Base-by-base conservation (phyloP, 2,888 invertebrate species). In the Napeogenes sylphis region DNA sequence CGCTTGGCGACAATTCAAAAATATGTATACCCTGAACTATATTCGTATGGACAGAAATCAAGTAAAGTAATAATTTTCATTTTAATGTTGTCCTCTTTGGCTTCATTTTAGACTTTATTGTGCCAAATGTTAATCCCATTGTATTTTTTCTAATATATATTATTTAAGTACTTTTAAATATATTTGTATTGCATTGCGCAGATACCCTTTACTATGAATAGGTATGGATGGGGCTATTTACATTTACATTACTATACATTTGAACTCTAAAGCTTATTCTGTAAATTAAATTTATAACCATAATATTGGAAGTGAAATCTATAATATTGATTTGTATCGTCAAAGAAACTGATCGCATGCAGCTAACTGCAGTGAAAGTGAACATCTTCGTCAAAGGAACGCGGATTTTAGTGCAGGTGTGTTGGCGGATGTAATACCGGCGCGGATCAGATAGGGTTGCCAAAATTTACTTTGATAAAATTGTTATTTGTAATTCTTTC, bases 401-500 rank as follows among this genome's bases (percentile, higher is more conserved):
- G 21, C 13, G 12, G 55, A 13, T 35, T 35, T 32, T 55, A 32
- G 32, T 5, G 30, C 33, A 12, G 55, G 13, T 21, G 32, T 35
- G 8, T 55, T 6, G 35, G 13, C 55, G 32, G 35, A 55, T 55
- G 32, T 55, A 55, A 33, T 45, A 69, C 70, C 65, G 74, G 71
- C 76, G 73, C 70, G 71, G 59, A 69, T 64, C 63, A 70, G 75
- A 75, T 75, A 72, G 74, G 70, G 71, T 70, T 68, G 71, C 73
- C 73, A 78, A 80, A 80, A 78, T 76, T 21, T 21, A 21, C 21
- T 21, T 21, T 21, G 21, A 21, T 21, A 21, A 1, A 21, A 21
- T 21, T 21, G 21, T 21, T 21, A 21, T 21, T 21, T 21, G 21
- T 21, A 21, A 21, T 21, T 21, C 21, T 21, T 21, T 21, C 21